Conservation (phyloP, 2,113 vertebrate genomes). For the Otis tarda region DNA sequence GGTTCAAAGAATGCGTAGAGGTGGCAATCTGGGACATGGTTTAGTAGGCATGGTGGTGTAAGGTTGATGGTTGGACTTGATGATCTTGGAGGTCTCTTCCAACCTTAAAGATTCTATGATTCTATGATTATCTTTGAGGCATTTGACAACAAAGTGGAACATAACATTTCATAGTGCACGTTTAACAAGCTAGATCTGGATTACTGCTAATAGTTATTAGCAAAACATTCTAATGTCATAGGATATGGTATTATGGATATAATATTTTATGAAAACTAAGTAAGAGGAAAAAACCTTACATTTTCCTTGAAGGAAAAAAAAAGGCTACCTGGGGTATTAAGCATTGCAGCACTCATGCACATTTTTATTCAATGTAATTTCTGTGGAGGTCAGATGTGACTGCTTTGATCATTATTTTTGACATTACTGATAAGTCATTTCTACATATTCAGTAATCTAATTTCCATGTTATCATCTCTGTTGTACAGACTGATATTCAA, state of each 20-base stretch:
- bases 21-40: too few species aligned
- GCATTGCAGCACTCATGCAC: neutral
- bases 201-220: neutral
- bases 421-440: neutral
- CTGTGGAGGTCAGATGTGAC: neutral
- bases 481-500: neutral
- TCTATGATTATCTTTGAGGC: too few species aligned
- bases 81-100: too few species aligned
- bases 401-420: neutral
- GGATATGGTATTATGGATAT: too few species aligned
- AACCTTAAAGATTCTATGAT: too few species aligned
- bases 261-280: neutral
- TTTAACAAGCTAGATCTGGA: neutral
- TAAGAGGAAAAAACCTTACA: rapidly evolving
- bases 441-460: neutral
- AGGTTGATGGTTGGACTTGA: too few species aligned
- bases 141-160: too few species aligned
- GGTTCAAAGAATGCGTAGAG: too few species aligned
- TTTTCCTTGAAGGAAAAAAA: neutral
- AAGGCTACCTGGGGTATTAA: neutral
- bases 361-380: neutral
- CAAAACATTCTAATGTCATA: neutral
- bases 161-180: too few species aligned
- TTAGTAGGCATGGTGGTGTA: too few species aligned
- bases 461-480: neutral